A percentile compares a stretch with the other conserved stretches of the same genome.
Conservation (phyloP, 2,113 vertebrate species). For the Larimichthys crocea region DNA sequence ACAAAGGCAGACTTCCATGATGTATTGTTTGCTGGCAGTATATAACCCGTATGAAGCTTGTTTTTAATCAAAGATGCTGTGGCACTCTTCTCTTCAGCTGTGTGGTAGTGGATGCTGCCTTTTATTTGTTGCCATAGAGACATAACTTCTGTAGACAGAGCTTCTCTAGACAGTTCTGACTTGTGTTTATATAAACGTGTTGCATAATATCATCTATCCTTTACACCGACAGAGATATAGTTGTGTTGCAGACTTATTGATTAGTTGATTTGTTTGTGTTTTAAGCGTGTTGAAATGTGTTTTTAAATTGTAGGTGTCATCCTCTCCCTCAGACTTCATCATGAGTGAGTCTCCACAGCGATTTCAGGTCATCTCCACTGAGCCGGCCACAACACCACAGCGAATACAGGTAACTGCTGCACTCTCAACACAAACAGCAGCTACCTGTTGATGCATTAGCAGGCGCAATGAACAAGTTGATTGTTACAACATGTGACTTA, state of each 20-base stretch:
- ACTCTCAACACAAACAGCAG: constrained; percentile 72
- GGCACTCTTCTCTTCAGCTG: neutral
- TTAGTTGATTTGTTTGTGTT: constrained; percentile 22
- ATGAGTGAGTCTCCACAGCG: constrained; percentile 94
- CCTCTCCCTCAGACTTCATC: constrained; percentile 88
- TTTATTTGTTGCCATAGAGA: constrained; percentile 10
- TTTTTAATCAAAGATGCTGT: neutral
- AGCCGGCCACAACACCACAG: constrained; percentile 91
- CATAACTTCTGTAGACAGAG: neutral
- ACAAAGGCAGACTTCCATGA: neutral
- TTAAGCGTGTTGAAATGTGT: constrained; percentile 18
- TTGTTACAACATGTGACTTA: constrained; percentile 20
- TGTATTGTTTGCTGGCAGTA: neutral
- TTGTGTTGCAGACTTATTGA: constrained; percentile 5
- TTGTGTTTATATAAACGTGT: neutral
- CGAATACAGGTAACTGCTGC: constrained; percentile 92
- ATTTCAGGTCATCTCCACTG: constrained; percentile 95
- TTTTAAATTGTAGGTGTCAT: constrained; percentile 51
- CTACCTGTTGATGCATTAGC: constrained; percentile 68
- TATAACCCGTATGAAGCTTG: constrained; percentile 40
- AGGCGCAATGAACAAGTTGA: neutral
- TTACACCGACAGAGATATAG: neutral
- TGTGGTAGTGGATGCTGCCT: neutral
- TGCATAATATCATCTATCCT: neutral
- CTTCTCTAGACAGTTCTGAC: neutral